Evolutionary conservation across 2,797 vertebrate genomes (phyloP).

Genomic region (Thamnophis elegans): DNA sequence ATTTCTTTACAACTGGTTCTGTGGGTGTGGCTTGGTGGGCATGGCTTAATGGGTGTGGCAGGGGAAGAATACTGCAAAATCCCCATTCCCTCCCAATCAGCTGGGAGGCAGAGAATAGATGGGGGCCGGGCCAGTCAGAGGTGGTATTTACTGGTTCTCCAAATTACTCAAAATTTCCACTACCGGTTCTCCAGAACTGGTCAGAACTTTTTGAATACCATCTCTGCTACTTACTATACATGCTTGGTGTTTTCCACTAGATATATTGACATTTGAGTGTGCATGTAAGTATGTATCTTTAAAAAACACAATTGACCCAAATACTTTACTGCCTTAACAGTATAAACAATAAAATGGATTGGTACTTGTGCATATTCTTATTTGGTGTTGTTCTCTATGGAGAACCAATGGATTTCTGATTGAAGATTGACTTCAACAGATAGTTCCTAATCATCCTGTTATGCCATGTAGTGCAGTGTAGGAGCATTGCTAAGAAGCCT

Average conservation of each 20-base stretch:
- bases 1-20: no score
- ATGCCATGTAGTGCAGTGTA: not conserved
- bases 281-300: not conserved
- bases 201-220: no score
- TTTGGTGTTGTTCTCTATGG: not conserved
- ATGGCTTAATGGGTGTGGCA: no score
- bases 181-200: no score
- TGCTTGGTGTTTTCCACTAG: not conserved
- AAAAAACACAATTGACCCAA: not conserved
- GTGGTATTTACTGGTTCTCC: no score
- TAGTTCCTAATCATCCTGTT: not conserved
- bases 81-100: no score
- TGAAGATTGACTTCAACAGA: not conserved
- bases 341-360: not conserved
- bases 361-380: not conserved
- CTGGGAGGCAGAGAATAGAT: no score
- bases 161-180: no score
- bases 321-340: not conserved
- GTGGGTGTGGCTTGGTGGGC: no score
- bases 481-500: not conserved
- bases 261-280: not conserved
- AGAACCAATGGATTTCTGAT: not conserved
- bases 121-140: no score
- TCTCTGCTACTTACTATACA: not conserved
- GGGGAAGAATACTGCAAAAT: no score